Evolutionary conservation across 1,140 invertebrate species (phyloP).

Genomic region (Ostrea denselamellosa): DNA sequence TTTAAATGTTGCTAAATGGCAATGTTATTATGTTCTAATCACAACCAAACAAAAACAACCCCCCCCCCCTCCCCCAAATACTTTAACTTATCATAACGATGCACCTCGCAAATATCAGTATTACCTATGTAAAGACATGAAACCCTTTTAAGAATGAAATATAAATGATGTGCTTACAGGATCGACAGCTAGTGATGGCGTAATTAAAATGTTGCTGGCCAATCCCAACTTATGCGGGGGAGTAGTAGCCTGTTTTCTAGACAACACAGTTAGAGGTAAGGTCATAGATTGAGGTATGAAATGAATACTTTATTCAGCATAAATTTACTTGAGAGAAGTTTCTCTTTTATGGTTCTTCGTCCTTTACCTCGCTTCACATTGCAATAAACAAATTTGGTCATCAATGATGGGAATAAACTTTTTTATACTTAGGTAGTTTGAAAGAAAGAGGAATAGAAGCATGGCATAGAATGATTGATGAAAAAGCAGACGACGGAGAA

Average conservation of each 20-base stretch:
- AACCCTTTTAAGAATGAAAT: background rate
- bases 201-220: slow-evolving; percentile 61
- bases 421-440: background rate
- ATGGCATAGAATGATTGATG: background rate
- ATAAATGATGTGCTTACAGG: background rate
- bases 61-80: too few species aligned
- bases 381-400: background rate
- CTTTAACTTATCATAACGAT: background rate
- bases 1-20: background rate
- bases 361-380: background rate
- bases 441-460: slow-evolving; percentile 32
- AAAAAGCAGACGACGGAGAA: background rate
- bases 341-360: too few species aligned
- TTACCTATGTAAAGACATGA: background rate
- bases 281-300: too few species aligned
- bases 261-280: slow-evolving; percentile 76
- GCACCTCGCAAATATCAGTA: background rate
- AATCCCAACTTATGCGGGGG: slow-evolving; percentile 77
- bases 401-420: too few species aligned
- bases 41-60: background rate
- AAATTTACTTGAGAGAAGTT: too few species aligned
- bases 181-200: slow-evolving; percentile 34
- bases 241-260: slow-evolving; percentile 74
- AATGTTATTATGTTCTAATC: too few species aligned
- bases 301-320: too few species aligned